Evolutionary conservation across 2,888 invertebrate species (phyloP).

Genomic region (Pterostichus niger): DNA sequence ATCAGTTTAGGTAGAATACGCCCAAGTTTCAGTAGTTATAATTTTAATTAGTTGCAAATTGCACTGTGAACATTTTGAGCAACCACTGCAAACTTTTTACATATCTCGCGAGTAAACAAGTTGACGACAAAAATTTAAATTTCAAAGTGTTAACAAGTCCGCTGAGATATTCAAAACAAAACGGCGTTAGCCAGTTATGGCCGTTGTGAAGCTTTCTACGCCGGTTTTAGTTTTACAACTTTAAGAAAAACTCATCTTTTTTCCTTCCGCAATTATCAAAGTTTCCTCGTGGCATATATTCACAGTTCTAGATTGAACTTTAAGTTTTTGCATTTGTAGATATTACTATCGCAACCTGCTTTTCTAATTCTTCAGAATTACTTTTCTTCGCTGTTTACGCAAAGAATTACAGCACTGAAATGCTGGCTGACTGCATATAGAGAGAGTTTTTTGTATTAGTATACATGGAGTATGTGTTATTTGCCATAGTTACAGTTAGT

Average conservation of each 20-base stretch:
- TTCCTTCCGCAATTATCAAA: constrained; percentile 48
- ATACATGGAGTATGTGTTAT: too few species aligned
- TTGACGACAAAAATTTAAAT: constrained; percentile 52
- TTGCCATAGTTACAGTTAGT: too few species aligned
- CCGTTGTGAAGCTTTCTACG: neutral
- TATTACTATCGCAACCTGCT: constrained; percentile 24
- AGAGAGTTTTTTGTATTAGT: too few species aligned
- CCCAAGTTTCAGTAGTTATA: constrained; percentile 1
- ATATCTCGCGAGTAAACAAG: constrained; percentile 21
- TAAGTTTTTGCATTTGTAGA: constrained; percentile 25
- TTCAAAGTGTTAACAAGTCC: constrained; percentile 56
- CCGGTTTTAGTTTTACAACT: constrained; percentile 47
- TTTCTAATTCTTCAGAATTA: neutral
- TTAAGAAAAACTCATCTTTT: constrained; percentile 34
- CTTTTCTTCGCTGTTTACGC: too few species aligned
- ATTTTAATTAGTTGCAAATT: constrained; percentile 40
- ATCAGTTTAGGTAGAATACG: neutral
- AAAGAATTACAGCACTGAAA: too few species aligned
- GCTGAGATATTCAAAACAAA: constrained; percentile 59
- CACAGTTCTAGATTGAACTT: constrained; percentile 3
- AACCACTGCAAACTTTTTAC: constrained; percentile 9
- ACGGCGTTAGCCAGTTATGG: constrained; percentile 50
- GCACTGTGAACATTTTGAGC: neutral
- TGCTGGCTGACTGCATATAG: too few species aligned
- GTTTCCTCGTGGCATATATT: constrained; percentile 11